phyloP scores from a whole-genome alignment of 2,113 vertebrate species.

The Leuciscus idus region DNA sequence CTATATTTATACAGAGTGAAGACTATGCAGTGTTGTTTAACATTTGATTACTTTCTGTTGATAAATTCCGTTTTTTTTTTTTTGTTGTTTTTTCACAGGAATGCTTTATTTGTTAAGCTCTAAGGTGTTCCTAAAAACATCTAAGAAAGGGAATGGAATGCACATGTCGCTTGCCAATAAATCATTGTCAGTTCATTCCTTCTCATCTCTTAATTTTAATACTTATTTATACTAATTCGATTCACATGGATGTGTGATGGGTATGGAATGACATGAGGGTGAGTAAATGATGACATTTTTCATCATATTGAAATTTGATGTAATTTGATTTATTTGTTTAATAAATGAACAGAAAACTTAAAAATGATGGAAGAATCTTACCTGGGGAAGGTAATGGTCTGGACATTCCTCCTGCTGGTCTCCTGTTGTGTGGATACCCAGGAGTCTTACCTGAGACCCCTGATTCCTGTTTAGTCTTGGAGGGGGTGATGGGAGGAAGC shows the following conservation, averaged over 20 bases:
- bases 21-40: no score
- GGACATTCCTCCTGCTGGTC: constrained; percentile 83
- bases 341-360: background rate
- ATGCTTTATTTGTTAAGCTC: no score
- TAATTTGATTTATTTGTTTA: background rate
- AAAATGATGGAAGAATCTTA: constrained; percentile 46
- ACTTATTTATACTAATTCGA: no score
- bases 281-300: background rate
- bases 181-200: no score
- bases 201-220: no score
- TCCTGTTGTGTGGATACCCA: constrained; percentile 81
- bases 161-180: no score
- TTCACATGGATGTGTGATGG: background rate
- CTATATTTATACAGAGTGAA: no score
- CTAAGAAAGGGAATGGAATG: no score
- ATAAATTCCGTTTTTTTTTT: no score
- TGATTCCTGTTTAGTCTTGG: constrained; percentile 73
- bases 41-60: no score
- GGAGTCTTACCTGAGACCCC: constrained; percentile 79
- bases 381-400: constrained; percentile 88
- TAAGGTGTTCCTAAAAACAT: no score
- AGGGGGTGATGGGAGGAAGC: constrained; percentile 66
- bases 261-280: background rate
- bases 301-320: background rate
- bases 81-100: no score